Evolutionary conservation across 92 coral and sea anemone genomes (phyloP).

Genomic region (Actinostola sp.): DNA sequence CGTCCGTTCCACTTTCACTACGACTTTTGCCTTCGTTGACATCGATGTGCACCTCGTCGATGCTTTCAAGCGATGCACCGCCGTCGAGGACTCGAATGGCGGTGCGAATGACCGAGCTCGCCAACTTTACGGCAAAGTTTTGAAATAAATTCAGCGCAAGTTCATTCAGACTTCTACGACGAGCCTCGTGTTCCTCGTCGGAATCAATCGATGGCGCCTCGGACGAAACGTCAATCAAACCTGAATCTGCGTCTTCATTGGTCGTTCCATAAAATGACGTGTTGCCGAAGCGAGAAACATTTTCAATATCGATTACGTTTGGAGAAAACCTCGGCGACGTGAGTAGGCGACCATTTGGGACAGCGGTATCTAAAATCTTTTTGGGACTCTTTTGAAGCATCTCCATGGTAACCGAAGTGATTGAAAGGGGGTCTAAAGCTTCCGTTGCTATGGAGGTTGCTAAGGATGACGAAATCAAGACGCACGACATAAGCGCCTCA

Average conservation of each 20-base stretch:
- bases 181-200: slow-evolving; percentile 53
- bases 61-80: not conserved
- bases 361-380: slow-evolving; percentile 11
- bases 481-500: slow-evolving; percentile 67
- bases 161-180: slow-evolving; percentile 38
- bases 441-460: slow-evolving; percentile 75
- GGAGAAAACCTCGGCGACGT: not conserved
- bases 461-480: slow-evolving; percentile 74
- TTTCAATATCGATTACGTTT: not conserved
- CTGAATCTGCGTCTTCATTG: slow-evolving; percentile 6
- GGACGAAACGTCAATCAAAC: slow-evolving; percentile 19
- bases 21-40: not conserved
- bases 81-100: slow-evolving; percentile 14
- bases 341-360: not conserved
- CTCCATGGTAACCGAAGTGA: slow-evolving; percentile 65
- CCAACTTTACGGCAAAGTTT: slow-evolving; percentile 53
- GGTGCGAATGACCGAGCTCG: slow-evolving; percentile 40
- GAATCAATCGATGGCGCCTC: slow-evolving; percentile 1
- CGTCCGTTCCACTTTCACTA: not conserved
- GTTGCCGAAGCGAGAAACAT: not conserved
- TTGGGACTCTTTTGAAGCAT: slow-evolving; percentile 68
- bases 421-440: slow-evolving; percentile 56
- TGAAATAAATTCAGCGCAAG: slow-evolving; percentile 41
- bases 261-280: not conserved
- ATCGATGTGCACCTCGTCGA: slow-evolving; percentile 14